Base-by-base conservation (phyloP, 1,140 invertebrate genomes). In the Daktulosphaira vitifoliae region DNA sequence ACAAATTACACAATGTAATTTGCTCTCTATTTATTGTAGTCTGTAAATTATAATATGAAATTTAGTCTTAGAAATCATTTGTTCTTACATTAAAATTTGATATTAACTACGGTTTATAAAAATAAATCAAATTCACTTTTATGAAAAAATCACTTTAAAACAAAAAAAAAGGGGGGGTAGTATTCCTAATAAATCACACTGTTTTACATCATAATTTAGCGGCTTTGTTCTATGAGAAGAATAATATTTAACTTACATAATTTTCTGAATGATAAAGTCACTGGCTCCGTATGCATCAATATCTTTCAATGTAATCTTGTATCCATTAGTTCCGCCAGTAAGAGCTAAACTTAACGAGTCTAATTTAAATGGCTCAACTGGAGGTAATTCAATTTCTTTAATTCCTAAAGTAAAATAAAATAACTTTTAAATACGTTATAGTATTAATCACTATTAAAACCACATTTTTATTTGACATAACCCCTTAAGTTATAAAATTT, bases 301-400 rank as follows among this genome's bases (percentile, higher is more conserved):
- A 65, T 86, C 82, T 66, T 79, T 81, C 48, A 87, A 74, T 7
- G 81, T 81, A 29, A 87, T 81, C 70, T 81, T 83, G 69, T 86
- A 87, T 54, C 85, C 84, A 70, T 85, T 83, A 9, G 79, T 79
- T 51, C 84, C 84, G 67, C 81, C 81, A 62, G 84, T 85, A 68
- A 87, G 73, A 16, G 84, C 82, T 65, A 87, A 75, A 23, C 81
- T 79, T 52, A 87, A 73, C 65, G 82, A 79, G 68, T 86, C 83
- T 80, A 87, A 84, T 67, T 78, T 78, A 72, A 87, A 86, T 0
- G 85, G 85, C 71, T 87, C 85, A 11, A 86, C 80, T 1, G 83
- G 77, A 38, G 84, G 84, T 68, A 86, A 73, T 73, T 84, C 77
- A 44, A 86, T 85, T 73, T 85, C 84, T 37, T 81, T 78, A 71